phyloP scores from a whole-genome alignment of 2,888 invertebrate genomes.

The Archips xylosteana region DNA sequence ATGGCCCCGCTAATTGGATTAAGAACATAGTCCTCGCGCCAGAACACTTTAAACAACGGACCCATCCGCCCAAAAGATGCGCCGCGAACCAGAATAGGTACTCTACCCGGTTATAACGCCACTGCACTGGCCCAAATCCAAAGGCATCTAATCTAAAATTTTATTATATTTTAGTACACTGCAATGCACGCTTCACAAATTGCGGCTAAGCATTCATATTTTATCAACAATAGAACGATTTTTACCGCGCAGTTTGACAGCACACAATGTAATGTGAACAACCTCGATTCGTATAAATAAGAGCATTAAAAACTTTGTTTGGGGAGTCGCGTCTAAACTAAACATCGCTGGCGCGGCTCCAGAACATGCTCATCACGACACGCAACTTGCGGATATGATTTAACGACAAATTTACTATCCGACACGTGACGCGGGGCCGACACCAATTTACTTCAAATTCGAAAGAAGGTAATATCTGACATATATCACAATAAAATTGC shows the following conservation, averaged over 20 bases:
- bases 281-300: conserved; percentile 56
- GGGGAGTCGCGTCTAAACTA: conserved; percentile 58
- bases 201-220: conserved; percentile 43
- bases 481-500: conserved; percentile 49
- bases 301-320: conserved; percentile 61
- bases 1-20: conserved; percentile 30
- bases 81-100: conserved; percentile 51
- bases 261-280: conserved; percentile 59
- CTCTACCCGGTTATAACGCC: conserved; percentile 69
- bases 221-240: conserved; percentile 47
- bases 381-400: conserved; percentile 71
- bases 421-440: conserved; percentile 48
- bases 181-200: conserved; percentile 33
- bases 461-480: conserved; percentile 52
- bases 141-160: conserved; percentile 75
- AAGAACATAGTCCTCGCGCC: conserved; percentile 11
- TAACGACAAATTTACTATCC: conserved; percentile 70
- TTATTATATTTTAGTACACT: conserved; percentile 39
- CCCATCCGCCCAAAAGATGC: conserved; percentile 48
- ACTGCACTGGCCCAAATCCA: conserved; percentile 80
- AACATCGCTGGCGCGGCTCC: conserved; percentile 67
- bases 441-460: conserved; percentile 54
- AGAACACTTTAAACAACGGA: conserved; percentile 50
- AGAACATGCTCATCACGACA: conserved; percentile 70
- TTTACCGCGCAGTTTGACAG: conserved; percentile 53